Conservation (phyloP, 2,888 invertebrate species). For the Acanthosepion lycidas region DNA sequence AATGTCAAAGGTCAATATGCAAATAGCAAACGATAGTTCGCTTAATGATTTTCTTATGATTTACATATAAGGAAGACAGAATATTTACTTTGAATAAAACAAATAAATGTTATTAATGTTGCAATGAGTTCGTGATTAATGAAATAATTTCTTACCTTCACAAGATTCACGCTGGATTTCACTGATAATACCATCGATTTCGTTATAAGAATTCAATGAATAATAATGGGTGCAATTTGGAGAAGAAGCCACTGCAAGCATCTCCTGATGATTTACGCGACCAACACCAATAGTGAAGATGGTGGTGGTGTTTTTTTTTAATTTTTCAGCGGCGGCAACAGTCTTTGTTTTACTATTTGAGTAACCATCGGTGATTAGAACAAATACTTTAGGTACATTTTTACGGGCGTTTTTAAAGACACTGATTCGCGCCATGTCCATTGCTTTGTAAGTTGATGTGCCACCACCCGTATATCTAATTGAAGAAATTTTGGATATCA, state of each 20-base stretch:
- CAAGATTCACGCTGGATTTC: background rate
- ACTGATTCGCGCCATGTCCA: background rate
- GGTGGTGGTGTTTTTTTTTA: background rate
- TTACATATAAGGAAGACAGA: too few species aligned
- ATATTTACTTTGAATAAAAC: too few species aligned
- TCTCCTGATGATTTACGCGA: background rate
- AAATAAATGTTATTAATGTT: too few species aligned
- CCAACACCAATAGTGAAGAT: background rate
- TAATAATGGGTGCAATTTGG: background rate
- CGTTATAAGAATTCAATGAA: background rate
- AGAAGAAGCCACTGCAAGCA: background rate
- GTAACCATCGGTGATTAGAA: conserved; percentile 23
- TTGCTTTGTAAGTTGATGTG: background rate
- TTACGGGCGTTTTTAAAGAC: background rate
- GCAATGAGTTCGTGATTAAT: too few species aligned
- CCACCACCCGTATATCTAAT: background rate
- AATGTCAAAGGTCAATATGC: too few species aligned
- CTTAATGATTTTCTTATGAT: too few species aligned
- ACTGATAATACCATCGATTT: background rate
- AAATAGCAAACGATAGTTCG: too few species aligned
- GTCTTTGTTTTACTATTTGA: background rate
- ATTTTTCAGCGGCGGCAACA: background rate
- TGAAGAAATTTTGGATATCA: background rate
- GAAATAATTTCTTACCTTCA: background rate
- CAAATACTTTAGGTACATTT: background rate